Evolutionary conservation across 2,113 vertebrate species (phyloP).

Genomic region (Poeciliopsis turrubarensis): DNA sequence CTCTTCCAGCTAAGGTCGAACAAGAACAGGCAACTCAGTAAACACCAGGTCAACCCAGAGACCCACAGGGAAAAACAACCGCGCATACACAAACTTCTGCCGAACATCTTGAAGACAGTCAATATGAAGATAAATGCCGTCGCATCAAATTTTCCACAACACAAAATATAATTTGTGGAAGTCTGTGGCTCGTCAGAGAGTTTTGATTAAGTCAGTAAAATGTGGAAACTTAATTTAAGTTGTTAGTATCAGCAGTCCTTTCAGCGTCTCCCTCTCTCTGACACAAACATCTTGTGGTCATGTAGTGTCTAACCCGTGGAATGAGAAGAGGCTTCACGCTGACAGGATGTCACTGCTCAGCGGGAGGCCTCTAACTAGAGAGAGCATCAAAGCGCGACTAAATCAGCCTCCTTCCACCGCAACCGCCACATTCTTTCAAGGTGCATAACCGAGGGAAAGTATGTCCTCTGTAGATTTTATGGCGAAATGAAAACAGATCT

Average conservation of each 20-base stretch:
- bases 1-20: not conserved
- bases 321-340: conserved; percentile 74
- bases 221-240: conserved; percentile 14
- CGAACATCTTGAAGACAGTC: not conserved
- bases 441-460: conserved; percentile 54
- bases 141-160: not conserved
- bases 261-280: conserved; percentile 4
- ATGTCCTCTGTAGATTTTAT: conserved; percentile 27
- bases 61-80: not conserved
- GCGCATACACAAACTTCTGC: not conserved
- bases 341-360: conserved; percentile 78
- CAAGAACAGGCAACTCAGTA: not conserved
- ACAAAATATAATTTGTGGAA: not conserved
- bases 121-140: not conserved
- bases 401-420: conserved; percentile 66
- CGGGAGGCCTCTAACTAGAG: conserved; percentile 72
- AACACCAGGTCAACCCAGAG: not conserved
- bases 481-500: conserved; percentile 14
- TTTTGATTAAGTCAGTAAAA: not conserved
- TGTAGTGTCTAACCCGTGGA: conserved; percentile 73
- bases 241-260: conserved; percentile 14
- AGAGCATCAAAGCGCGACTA: conserved; percentile 75
- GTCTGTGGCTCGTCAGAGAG: not conserved
- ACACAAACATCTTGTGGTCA: conserved; percentile 68
- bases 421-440: conserved; percentile 65